A percentile compares a stretch with the other conserved stretches of the same genome.
These are phyloP conservation scores for Campoplex nolae DNA, from an alignment of 2,888 invertebrate genomes.

Conservation along the genomic window DNA sequence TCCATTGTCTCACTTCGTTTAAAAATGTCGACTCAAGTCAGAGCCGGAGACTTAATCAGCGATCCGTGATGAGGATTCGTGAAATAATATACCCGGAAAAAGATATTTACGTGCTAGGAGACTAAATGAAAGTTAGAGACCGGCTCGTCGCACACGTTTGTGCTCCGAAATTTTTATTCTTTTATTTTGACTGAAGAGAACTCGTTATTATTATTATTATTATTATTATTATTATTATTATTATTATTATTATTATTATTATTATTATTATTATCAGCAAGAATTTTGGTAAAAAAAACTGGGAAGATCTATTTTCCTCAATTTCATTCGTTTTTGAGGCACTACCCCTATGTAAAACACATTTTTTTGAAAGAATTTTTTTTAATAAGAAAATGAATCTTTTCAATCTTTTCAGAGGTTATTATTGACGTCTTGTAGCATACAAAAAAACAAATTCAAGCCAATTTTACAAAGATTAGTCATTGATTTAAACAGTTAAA, in stretches of 20 bases:
- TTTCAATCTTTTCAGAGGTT: too few species aligned
- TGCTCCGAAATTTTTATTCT: background rate
- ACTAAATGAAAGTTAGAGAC: conserved; percentile 57
- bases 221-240: too few species aligned
- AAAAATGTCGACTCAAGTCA: conserved; percentile 17
- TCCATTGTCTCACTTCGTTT: too few species aligned
- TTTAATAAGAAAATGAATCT: too few species aligned
- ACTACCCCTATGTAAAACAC: too few species aligned
- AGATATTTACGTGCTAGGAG: conserved; percentile 15
- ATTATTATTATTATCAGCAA: background rate
- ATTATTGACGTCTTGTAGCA: too few species aligned
- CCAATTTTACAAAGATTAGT: too few species aligned
- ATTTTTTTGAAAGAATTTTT: too few species aligned
- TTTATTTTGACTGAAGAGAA: background rate
- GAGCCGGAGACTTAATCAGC: conserved; percentile 53
- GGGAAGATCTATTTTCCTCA: background rate
- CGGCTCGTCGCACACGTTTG: background rate
- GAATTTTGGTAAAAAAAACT: background rate
- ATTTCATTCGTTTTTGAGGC: background rate
- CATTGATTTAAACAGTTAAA: too few species aligned
- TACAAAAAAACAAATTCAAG: too few species aligned
- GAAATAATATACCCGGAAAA: conserved; percentile 47
- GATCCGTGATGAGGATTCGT: conserved; percentile 70
- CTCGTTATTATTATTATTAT: background rate
- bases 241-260: background rate